A percentile compares a stretch with the other conserved stretches of the same genome.
Conservation (phyloP, 2,888 invertebrate genomes). For the Horisme vitalbata region DNA sequence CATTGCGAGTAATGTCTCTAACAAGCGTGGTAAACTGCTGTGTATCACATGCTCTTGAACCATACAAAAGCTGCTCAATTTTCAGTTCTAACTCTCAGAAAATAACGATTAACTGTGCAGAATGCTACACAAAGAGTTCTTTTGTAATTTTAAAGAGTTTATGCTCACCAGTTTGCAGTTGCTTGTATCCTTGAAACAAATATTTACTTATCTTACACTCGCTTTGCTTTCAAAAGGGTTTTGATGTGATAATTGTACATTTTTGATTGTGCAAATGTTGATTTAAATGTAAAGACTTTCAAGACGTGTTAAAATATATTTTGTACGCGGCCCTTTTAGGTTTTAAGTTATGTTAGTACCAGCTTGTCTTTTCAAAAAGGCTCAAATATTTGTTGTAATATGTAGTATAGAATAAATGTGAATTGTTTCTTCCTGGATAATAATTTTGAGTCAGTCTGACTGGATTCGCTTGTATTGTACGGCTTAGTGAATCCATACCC, state of each 20-base stretch:
- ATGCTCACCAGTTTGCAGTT: conserved; percentile 29
- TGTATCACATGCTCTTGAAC: conserved; percentile 18
- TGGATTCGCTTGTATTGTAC: conserved; percentile 6
- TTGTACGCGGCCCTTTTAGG: background rate
- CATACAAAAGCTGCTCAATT: conserved; percentile 1
- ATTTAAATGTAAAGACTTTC: conserved; percentile 1
- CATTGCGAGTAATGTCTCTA: conserved; percentile 31
- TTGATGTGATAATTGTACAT: conserved; percentile 11
- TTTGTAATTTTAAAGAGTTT: conserved; percentile 19
- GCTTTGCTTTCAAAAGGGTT: conserved; percentile 28
- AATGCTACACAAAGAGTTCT: background rate
- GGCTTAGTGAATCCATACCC: conserved; percentile 5
- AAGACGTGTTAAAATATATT: background rate
- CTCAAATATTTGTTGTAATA: too few species aligned
- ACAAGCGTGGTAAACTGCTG: conserved; percentile 30
- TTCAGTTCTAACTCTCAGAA: background rate
- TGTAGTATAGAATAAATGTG: too few species aligned
- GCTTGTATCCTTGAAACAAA: conserved; percentile 37
- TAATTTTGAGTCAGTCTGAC: too few species aligned
- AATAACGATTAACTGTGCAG: conserved; percentile 5
- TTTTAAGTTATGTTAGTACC: too few species aligned
- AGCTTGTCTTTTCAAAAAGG: too few species aligned
- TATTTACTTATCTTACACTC: conserved; percentile 35
- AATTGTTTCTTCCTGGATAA: too few species aligned
- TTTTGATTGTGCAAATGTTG: conserved; percentile 14